Evolutionary conservation across 2,888 invertebrate genomes (phyloP).

Genomic region (Eupelmus urozonus): DNA sequence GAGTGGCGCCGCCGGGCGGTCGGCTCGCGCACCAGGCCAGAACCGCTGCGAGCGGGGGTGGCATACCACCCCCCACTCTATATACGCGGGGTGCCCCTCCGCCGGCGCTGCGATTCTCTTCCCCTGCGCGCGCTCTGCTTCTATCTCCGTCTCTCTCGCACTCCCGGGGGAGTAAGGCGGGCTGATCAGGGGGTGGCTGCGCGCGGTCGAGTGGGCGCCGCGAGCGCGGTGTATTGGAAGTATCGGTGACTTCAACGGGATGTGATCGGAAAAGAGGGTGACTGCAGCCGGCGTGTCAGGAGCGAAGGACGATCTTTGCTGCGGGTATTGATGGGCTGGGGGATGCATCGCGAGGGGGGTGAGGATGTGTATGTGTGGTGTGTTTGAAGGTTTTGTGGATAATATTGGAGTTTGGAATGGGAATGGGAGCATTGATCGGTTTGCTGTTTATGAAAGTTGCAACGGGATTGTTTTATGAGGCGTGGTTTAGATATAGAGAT

Average conservation of each 20-base stretch:
- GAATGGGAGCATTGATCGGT: not conserved
- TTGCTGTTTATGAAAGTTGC: conserved; percentile 8
- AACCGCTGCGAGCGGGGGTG: conserved; percentile 62
- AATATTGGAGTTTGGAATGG: too few species aligned
- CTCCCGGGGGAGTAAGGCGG: conserved; percentile 56
- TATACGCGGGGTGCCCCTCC: not conserved
- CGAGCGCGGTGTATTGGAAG: conserved; percentile 73
- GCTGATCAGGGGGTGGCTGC: conserved; percentile 66
- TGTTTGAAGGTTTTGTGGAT: too few species aligned
- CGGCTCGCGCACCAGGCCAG: conserved; percentile 63
- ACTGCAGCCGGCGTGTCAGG: not conserved
- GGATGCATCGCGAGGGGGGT: not conserved
- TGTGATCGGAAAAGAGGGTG: conserved; percentile 75
- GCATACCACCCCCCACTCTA: conserved; percentile 68
- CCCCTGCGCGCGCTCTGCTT: not conserved
- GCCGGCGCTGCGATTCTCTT: not conserved
- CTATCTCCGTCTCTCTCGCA: not conserved
- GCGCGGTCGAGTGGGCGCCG: conserved; percentile 42
- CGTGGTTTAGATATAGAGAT: not conserved
- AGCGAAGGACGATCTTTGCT: not conserved
- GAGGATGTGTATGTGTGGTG: too few species aligned
- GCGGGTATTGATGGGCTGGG: not conserved
- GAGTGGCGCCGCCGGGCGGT: conserved; percentile 74
- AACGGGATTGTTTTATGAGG: not conserved
- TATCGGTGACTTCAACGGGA: conserved; percentile 77